Percentiles rank a stretch among this genome's conserved stretches.
Evolutionary conservation across 2,113 vertebrate genomes (phyloP).

Genomic region (Caranx ignobilis): DNA sequence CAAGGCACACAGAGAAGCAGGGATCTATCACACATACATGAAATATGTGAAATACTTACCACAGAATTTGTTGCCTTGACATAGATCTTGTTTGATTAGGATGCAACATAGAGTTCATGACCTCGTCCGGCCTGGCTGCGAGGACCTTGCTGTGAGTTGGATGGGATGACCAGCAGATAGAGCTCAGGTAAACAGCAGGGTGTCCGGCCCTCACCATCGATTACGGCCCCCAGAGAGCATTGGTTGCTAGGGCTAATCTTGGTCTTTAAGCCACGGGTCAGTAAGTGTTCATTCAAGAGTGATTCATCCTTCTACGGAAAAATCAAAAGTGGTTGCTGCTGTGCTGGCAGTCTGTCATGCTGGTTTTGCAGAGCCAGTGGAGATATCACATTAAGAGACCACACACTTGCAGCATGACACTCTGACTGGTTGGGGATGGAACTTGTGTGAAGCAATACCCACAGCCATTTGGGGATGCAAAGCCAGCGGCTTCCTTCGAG

Average conservation of each 20-base stretch:
- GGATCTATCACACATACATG: background rate
- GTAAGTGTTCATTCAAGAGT: conserved; percentile 62
- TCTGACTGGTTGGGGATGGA: conserved; percentile 16
- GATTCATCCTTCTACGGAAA: conserved; percentile 60
- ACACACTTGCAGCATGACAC: conserved; percentile 43
- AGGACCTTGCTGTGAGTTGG: conserved; percentile 6
- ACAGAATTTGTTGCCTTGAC: background rate
- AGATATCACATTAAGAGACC: conserved; percentile 54
- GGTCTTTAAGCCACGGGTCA: conserved; percentile 59
- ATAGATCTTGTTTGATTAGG: background rate
- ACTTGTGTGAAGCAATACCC: conserved; percentile 25
- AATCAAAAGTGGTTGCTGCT: conserved; percentile 61
- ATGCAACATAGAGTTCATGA: background rate
- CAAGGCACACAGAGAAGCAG: background rate
- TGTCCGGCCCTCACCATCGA: conserved; percentile 37
- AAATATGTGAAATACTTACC: background rate
- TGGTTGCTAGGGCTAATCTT: conserved; percentile 55
- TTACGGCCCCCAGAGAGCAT: conserved; percentile 45
- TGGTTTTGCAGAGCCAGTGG: conserved; percentile 34
- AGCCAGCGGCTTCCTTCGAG: conserved; percentile 16
- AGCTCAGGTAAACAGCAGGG: conserved; percentile 52
- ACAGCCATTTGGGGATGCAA: background rate
- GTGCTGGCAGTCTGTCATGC: conserved; percentile 24
- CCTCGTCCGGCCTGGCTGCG: background rate
- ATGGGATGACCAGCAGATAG: conserved; percentile 11